These are phyloP conservation scores for Actinia equina DNA, from an alignment of 64 coral and sea anemone genomes.

Conservation along the genomic window DNA sequence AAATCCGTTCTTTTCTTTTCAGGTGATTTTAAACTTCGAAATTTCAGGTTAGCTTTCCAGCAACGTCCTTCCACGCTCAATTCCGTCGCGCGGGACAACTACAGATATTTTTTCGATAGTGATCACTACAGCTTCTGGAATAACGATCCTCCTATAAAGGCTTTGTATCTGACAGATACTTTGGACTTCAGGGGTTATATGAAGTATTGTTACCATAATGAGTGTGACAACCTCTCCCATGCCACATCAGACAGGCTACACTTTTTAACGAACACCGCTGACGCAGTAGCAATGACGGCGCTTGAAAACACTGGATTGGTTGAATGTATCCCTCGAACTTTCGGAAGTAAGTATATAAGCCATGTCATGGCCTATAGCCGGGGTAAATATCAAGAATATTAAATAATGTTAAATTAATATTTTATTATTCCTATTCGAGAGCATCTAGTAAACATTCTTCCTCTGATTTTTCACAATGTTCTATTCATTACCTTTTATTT, in stretches of 20 bases:
- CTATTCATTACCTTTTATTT: no score
- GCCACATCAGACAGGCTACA: conserved; percentile 11
- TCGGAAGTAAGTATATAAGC: neutral
- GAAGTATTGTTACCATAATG: conserved; percentile 47
- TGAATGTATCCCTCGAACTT: neutral
- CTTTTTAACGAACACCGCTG: conserved; percentile 30
- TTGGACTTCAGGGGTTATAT: conserved; percentile 51
- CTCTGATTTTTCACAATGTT: no score
- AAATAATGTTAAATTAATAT: no score
- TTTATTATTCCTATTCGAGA: no score
- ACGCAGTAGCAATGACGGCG: conserved; percentile 2
- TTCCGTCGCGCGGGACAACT: neutral
- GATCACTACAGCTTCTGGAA: conserved; percentile 71
- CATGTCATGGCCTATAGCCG: neutral
- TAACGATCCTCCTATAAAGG: conserved; percentile 14
- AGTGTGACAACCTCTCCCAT: conserved; percentile 35
- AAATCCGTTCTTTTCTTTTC: neutral
- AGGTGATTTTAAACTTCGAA: conserved; percentile 7
- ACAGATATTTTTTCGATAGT: conserved; percentile 28
- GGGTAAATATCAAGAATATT: neutral
- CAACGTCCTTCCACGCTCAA: neutral
- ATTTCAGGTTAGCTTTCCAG: neutral
- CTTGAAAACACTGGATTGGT: neutral
- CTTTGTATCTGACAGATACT: conserved; percentile 51
- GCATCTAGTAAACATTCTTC: no score